Percentiles rank a stretch among this genome's conserved stretches.
Evolutionary conservation across 2,797 vertebrate genomes (phyloP).

Genomic region (Eospalax fontanierii): DNA sequence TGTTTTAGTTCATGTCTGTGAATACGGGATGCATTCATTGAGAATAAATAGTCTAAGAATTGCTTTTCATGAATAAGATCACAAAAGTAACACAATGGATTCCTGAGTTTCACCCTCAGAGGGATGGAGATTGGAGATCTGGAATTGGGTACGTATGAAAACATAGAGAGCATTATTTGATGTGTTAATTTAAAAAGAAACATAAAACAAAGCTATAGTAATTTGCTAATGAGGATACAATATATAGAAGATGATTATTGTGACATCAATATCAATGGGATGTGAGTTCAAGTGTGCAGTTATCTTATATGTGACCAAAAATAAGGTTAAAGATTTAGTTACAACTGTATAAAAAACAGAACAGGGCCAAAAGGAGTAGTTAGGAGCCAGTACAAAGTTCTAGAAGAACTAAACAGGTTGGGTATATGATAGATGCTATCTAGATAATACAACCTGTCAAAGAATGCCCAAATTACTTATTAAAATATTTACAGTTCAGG

Average conservation of each 20-base stretch:
- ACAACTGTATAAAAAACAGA: background rate
- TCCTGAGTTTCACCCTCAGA: background rate
- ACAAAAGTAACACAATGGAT: background rate
- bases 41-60: background rate
- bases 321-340: background rate
- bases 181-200: background rate
- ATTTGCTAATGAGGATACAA: background rate
- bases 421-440: background rate
- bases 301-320: background rate
- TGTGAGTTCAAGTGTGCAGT: background rate
- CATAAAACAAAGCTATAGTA: background rate
- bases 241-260: background rate
- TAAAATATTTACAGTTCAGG: conserved; percentile 50
- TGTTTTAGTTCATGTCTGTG: conserved; percentile 14
- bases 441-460: background rate
- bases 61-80: background rate
- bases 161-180: background rate
- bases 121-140: background rate
- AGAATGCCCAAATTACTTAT: background rate
- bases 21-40: background rate
- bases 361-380: background rate
- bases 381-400: background rate
- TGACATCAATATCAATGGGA: background rate
- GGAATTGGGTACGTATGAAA: background rate
- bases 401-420: background rate